Evolutionary conservation across 2,888 invertebrate species (phyloP), one percentile per base, ranked within the genome.

Genomic region (Lepidocyrtinus sp.): DNA sequence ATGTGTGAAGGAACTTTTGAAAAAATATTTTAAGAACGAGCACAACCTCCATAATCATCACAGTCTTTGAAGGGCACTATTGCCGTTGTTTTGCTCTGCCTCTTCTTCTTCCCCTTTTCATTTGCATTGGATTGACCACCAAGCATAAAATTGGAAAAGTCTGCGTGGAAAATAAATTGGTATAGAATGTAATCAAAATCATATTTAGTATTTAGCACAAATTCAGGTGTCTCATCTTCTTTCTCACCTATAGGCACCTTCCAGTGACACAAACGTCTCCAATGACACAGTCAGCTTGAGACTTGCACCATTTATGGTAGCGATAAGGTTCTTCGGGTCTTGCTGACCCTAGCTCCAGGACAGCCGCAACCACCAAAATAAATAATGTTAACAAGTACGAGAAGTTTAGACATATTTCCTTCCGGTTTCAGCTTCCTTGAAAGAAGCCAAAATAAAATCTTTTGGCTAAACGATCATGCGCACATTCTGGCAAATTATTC

Each of bases 1-100:
- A 81, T 26, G 81, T 81, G 71, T 81, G 81, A n/a, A 81, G 64
- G 75, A 81, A 81, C 75, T 81, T 81, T 63, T 72, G 75, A 25
- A 81, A 81, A 63, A 81, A 81, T 75, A 81, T 64, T 75, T 81
- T 81, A n/a, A 81, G 70, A 9, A 81, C 5, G 15, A 72, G 65
- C 15, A 81, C 71, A 68, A 81, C 71, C 71, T 81, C 81, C 81
- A 81, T 81, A 27, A 61, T 76, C 76, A 74, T 27, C 9, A 24
- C 46, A 26, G 73, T n/a, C n/a, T n/a, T n/a, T 65, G 65, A 65
- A 19, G 12, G 65, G 65, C 24, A 68, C 17, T 24, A 62, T 19
- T 17, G n/a, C n/a, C n/a, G n/a, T n/a, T n/a, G n/a, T 65, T 65
- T n/a, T 25, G 63, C 26, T 63, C 26, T 3, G 63, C 25, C 15